Evolutionary conservation across 2,888 invertebrate genomes (phyloP).

Genomic region (Eristalis intricaria): DNA sequence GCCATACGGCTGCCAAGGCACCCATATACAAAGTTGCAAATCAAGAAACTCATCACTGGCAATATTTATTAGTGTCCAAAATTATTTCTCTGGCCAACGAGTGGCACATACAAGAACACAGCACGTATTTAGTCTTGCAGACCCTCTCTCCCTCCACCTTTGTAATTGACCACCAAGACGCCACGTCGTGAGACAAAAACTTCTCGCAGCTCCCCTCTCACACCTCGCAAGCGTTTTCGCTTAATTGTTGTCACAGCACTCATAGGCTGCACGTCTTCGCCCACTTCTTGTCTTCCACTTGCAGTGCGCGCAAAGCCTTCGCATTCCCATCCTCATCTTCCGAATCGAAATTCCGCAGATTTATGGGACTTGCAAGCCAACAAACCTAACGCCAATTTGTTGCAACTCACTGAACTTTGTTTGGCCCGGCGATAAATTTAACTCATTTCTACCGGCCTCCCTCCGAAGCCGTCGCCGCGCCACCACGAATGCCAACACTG

Average conservation of each 20-base stretch:
- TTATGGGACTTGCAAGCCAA: conserved; percentile 64
- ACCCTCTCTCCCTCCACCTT: background rate
- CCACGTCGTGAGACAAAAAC: background rate
- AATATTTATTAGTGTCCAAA: no score
- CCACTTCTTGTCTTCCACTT: conserved; percentile 9
- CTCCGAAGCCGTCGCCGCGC: background rate
- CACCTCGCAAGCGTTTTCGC: background rate
- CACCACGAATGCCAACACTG: background rate
- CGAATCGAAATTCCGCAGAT: conserved; percentile 59
- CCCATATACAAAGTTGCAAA: no score
- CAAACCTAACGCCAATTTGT: conserved; percentile 71
- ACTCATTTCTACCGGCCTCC: conserved; percentile 40
- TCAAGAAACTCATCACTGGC: no score
- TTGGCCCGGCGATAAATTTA: conserved; percentile 68
- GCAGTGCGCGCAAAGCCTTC: background rate
- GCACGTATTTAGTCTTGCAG: no score
- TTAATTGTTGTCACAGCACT: background rate
- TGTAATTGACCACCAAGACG: background rate
- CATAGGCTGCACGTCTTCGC: background rate
- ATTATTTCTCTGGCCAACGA: no score
- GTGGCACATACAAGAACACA: no score
- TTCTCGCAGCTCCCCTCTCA: background rate
- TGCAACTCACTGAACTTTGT: conserved; percentile 71
- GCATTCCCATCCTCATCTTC: conserved; percentile 13
- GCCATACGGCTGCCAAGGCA: no score